These are phyloP conservation scores for Danio jaintianensis DNA, from an alignment of 2,797 vertebrate genomes.

Conservation along the genomic window DNA sequence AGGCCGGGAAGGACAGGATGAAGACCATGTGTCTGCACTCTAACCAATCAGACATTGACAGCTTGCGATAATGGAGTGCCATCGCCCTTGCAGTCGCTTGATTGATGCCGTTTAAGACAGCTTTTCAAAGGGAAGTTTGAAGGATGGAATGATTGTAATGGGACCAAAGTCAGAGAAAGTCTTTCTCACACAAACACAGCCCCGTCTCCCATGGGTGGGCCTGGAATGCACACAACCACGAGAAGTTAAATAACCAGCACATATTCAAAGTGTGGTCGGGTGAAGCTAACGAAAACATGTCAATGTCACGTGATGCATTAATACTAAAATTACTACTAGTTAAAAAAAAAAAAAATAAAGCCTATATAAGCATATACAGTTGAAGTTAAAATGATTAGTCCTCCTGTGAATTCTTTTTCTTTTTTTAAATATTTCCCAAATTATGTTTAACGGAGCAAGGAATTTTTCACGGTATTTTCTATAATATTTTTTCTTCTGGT, in stretches of 20 bases:
- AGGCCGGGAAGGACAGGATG: neutral
- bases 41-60: conserved; percentile 9
- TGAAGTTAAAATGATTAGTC: too few relatives aligned
- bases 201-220: conserved; percentile 10
- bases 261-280: neutral
- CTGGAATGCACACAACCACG: conserved; percentile 19
- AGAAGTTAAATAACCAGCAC: conserved; percentile 24
- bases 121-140: conserved; percentile 15
- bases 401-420: too few relatives aligned
- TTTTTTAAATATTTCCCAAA: too few relatives aligned
- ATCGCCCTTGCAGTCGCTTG: conserved; percentile 46
- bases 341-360: too few relatives aligned
- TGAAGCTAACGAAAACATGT: conserved; percentile 8
- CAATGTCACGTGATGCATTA: neutral
- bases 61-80: conserved; percentile 50
- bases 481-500: too few relatives aligned
- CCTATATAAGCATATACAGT: too few relatives aligned
- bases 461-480: too few relatives aligned
- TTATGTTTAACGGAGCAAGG: too few relatives aligned
- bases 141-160: conserved; percentile 24
- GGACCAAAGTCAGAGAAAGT: conserved; percentile 24
- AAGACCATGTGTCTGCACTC: neutral
- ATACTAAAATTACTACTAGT: neutral
- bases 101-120: conserved; percentile 30
- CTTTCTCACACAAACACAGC: conserved; percentile 26